Conservation (phyloP, 2,113 vertebrate species). For the Holacanthus passer region DNA sequence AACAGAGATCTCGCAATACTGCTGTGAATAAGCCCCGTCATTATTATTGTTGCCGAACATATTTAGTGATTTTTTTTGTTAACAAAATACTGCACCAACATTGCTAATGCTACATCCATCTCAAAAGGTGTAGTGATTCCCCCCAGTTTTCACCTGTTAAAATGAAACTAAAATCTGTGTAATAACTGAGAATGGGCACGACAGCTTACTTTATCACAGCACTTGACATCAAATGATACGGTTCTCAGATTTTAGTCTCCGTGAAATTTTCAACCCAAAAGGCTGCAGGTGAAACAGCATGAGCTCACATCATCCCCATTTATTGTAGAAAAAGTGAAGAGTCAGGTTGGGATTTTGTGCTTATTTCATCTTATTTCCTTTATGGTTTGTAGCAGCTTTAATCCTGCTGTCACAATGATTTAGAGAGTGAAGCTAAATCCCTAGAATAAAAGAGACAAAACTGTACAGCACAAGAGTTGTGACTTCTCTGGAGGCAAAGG, state of each 20-base stretch:
- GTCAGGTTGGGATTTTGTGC: background rate
- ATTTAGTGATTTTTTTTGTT: no score
- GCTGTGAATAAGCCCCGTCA: no score
- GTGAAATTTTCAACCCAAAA: background rate
- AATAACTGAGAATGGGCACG: background rate
- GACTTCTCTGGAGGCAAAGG: background rate
- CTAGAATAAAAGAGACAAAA: background rate
- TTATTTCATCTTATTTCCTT: conserved; percentile 3
- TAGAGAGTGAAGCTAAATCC: conserved; percentile 16
- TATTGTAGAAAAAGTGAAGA: background rate
- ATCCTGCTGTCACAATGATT: conserved; percentile 34
- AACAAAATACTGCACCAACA: no score
- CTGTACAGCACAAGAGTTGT: background rate
- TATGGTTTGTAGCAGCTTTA: background rate
- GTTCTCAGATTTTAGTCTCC: background rate
- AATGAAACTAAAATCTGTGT: no score
- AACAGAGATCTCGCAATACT: no score
- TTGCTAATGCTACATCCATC: no score
- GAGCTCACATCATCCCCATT: background rate
- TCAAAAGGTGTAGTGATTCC: no score
- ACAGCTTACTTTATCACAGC: no score
- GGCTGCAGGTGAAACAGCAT: background rate
- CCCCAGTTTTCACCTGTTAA: no score
- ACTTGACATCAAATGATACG: background rate
- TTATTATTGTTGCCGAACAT: no score